phyloP scores from a whole-genome alignment of 2,797 vertebrate species.

The Argentina silus region DNA sequence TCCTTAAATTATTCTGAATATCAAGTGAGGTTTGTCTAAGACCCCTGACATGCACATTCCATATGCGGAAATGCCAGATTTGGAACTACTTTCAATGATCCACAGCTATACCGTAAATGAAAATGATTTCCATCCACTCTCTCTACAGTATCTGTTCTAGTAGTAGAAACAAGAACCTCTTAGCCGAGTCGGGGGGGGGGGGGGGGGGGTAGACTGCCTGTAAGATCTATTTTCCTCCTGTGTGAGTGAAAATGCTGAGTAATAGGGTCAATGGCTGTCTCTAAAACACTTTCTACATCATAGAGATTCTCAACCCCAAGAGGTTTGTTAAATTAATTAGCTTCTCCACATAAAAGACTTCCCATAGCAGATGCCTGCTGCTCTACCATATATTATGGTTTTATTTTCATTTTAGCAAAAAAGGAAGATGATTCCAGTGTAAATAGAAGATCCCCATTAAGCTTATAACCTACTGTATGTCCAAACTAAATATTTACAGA shows the following conservation, averaged over 20 bases:
- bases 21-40: background rate
- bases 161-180: background rate
- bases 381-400: constrained; percentile 17
- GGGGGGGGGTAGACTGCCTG: constrained; percentile 2
- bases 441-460: background rate
- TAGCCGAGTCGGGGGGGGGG: background rate
- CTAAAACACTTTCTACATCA: constrained; percentile 22
- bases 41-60: background rate
- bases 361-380: constrained; percentile 13
- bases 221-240: background rate
- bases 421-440: constrained; percentile 7
- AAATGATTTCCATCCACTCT: background rate
- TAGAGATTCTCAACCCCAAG: constrained; percentile 21
- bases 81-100: background rate
- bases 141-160: background rate
- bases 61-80: background rate
- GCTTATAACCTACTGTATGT: background rate
- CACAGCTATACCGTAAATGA: background rate
- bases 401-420: constrained; percentile 12
- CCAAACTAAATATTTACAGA: background rate
- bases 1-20: background rate
- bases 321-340: constrained; percentile 37
- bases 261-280: constrained; percentile 27
- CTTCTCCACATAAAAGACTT: constrained; percentile 22
- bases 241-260: constrained; percentile 30